Evolutionary conservation across 2,113 vertebrate genomes (phyloP).

Genomic region (Myiopsitta monachus): DNA sequence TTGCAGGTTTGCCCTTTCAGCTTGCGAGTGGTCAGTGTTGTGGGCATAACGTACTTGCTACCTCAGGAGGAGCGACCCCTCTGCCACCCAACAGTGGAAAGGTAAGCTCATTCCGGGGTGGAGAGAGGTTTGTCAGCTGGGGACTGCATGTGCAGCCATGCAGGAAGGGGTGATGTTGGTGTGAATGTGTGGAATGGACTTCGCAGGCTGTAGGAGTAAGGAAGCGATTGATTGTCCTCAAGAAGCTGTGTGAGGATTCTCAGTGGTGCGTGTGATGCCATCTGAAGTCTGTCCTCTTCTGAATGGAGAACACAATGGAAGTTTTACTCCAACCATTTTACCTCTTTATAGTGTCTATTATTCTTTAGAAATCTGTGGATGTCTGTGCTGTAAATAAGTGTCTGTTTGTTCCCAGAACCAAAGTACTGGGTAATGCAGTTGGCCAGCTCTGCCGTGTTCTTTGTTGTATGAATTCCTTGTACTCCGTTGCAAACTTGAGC

Average conservation of each 20-base stretch:
- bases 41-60: conserved; percentile 95
- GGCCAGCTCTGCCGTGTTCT: background rate
- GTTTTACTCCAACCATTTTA: background rate
- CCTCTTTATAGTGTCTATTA: background rate
- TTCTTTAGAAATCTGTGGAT: background rate
- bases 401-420: background rate
- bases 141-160: fast-evolving
- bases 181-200: background rate
- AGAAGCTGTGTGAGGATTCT: background rate
- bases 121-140: background rate
- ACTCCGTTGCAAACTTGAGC: background rate
- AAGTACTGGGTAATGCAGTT: background rate
- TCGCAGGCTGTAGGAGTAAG: background rate
- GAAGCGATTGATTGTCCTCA: background rate
- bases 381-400: background rate
- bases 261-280: background rate
- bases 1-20: conserved; percentile 92
- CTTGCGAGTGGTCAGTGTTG: conserved; percentile 93
- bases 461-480: background rate
- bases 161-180: background rate
- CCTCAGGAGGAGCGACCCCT: conserved; percentile 95
- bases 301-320: background rate
- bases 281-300: background rate
- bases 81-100: conserved; percentile 93
- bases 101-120: conserved; percentile 67